Evolutionary conservation across 2,888 invertebrate genomes (phyloP).

Genomic region (Ceramica pisi): DNA sequence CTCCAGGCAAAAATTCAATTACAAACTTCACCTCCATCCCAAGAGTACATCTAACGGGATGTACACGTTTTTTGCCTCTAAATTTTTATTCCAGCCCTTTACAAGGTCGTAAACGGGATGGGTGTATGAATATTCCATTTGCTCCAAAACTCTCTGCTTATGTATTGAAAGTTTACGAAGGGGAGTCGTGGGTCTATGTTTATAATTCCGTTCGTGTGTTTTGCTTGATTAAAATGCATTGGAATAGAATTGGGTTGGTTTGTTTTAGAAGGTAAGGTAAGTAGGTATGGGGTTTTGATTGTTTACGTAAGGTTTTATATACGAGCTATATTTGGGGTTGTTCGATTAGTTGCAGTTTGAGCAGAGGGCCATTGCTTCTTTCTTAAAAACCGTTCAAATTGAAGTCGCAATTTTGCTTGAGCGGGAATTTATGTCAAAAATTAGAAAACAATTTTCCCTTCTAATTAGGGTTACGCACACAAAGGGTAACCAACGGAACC

Average conservation of each 20-base stretch:
- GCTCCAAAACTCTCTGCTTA: slow-evolving; percentile 79
- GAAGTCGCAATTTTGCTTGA: too few species aligned
- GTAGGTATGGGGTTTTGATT: slow-evolving; percentile 14
- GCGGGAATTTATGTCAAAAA: too few species aligned
- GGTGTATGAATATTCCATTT: slow-evolving; percentile 90
- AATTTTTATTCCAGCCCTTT: slow-evolving; percentile 89
- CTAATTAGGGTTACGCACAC: too few species aligned
- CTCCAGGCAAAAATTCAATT: slow-evolving; percentile 91
- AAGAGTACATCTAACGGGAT: slow-evolving; percentile 87
- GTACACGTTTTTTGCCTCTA: slow-evolving; percentile 83
- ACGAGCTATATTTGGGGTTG: neutral
- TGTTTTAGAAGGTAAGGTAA: slow-evolving; percentile 10
- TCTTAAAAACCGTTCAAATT: too few species aligned
- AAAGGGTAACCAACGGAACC: too few species aligned
- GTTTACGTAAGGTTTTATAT: neutral
- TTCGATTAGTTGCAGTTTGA: too few species aligned
- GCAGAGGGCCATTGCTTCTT: too few species aligned
- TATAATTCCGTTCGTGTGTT: slow-evolving; percentile 64
- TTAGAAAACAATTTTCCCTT: too few species aligned
- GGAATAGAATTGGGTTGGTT: slow-evolving; percentile 42
- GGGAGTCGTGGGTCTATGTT: slow-evolving; percentile 60
- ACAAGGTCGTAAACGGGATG: slow-evolving; percentile 89
- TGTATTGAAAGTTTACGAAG: slow-evolving; percentile 77
- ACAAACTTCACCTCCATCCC: slow-evolving; percentile 89
- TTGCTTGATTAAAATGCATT: slow-evolving; percentile 72